These are phyloP conservation scores for Umimayanthus kanabou DNA, from an alignment of 92 coral and sea anemone species.

Conservation along the genomic window DNA sequence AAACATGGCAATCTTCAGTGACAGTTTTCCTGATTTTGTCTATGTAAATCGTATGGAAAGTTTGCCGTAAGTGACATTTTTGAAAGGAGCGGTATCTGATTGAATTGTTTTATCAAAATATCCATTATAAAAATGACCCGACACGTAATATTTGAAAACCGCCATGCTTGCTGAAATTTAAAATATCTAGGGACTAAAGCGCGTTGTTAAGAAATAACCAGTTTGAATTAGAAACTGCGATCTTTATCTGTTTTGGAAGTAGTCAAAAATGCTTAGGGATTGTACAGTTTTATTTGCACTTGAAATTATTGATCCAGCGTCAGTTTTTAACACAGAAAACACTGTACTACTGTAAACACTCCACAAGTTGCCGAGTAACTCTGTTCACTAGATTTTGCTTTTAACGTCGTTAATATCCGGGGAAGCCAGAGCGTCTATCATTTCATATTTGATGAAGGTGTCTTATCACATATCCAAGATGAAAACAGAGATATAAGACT, in stretches of 20 bases:
- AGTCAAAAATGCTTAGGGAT: background rate
- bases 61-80: conserved; percentile 21
- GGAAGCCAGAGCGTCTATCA: conserved; percentile 22
- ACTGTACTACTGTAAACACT: conserved; percentile 11
- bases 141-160: conserved; percentile 20
- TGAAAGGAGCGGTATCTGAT: conserved; percentile 43
- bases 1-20: background rate
- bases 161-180: conserved; percentile 15
- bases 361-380: conserved; percentile 24
- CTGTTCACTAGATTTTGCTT: conserved; percentile 30
- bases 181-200: conserved; percentile 11
- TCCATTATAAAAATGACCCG: conserved; percentile 30
- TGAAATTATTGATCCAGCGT: background rate
- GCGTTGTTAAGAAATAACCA: conserved; percentile 35
- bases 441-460: conserved; percentile 6
- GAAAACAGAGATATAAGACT: conserved; percentile 18
- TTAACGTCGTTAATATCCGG: background rate
- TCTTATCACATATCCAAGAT: background rate
- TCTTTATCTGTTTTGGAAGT: conserved; percentile 30
- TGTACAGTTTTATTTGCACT: background rate
- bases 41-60: conserved; percentile 13
- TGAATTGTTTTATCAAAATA: conserved; percentile 21
- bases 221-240: conserved; percentile 20
- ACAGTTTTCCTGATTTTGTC: background rate
- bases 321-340: conserved; percentile 1